Evolutionary conservation across 2,113 vertebrate genomes (phyloP).

Genomic region (Gallinago paraguaiae): DNA sequence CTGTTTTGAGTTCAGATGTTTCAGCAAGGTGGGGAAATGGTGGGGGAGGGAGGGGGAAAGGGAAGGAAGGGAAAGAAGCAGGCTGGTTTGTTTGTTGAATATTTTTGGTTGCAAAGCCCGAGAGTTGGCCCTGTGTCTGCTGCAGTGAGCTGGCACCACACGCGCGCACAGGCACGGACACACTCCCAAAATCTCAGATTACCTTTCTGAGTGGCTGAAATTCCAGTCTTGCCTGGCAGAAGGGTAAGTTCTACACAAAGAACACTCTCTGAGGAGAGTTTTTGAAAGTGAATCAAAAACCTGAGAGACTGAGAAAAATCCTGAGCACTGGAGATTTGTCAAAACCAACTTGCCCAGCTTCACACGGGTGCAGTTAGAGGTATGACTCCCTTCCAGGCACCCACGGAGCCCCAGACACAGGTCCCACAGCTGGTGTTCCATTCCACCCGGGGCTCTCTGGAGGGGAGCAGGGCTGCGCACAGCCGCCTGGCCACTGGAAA

Average conservation of each 20-base stretch:
- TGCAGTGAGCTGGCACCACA: background rate
- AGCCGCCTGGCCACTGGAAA: background rate
- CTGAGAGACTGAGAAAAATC: background rate
- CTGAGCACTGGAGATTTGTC: background rate
- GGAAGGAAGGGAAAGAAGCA: background rate
- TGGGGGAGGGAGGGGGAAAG: background rate
- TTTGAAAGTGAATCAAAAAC: constrained; percentile 18
- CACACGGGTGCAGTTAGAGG: background rate
- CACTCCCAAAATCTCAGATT: background rate
- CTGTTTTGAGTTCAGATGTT: background rate
- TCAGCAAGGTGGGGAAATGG: background rate
- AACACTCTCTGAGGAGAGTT: background rate
- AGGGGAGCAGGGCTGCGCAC: background rate
- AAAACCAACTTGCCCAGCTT: background rate
- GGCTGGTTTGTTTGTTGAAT: background rate
- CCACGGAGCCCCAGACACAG: background rate
- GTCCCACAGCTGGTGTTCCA: background rate
- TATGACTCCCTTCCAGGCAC: background rate
- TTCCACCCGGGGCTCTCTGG: background rate
- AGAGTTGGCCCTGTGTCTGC: background rate
- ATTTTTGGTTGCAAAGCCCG: background rate
- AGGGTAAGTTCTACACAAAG: background rate
- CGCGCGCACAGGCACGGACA: background rate
- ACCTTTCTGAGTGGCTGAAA: constrained; percentile 9
- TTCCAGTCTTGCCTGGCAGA: constrained; percentile 20